These are phyloP conservation scores for Lycophotia porphyrea DNA, from an alignment of 2,888 invertebrate genomes.

Conservation along the genomic window DNA sequence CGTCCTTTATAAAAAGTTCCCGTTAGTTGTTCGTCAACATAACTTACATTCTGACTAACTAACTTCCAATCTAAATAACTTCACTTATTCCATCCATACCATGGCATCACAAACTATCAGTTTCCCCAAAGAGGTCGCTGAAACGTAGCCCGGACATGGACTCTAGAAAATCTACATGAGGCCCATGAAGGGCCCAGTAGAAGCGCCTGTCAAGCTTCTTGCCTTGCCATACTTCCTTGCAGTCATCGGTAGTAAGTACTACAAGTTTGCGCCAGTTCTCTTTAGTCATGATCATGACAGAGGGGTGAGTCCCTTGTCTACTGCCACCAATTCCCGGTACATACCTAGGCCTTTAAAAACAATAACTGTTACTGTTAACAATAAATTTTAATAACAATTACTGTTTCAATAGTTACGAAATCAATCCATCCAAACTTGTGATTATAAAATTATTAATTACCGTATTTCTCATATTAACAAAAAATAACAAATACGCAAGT, in stretches of 20 bases:
- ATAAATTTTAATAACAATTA: background rate
- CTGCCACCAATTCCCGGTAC: background rate
- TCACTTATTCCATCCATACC: no score
- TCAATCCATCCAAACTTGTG: background rate
- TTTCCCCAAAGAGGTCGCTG: background rate
- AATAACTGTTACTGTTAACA: background rate
- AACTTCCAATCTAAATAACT: no score
- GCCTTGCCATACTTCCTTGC: background rate
- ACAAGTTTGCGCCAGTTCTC: background rate
- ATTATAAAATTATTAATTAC: background rate
- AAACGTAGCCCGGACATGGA: background rate
- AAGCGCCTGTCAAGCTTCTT: no score
- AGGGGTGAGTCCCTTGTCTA: background rate
- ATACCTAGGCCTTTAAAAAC: background rate
- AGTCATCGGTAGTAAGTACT: background rate
- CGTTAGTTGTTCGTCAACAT: no score
- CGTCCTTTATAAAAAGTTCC: no score
- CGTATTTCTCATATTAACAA: background rate
- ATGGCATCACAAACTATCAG: no score
- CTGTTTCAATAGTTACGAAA: background rate
- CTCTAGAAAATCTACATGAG: background rate
- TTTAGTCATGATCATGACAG: background rate
- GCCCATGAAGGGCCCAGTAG: no score
- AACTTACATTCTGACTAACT: no score
- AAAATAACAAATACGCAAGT: background rate